Evolutionary conservation across 2,113 vertebrate genomes (phyloP).

Genomic region (Malurus cyaneus): DNA sequence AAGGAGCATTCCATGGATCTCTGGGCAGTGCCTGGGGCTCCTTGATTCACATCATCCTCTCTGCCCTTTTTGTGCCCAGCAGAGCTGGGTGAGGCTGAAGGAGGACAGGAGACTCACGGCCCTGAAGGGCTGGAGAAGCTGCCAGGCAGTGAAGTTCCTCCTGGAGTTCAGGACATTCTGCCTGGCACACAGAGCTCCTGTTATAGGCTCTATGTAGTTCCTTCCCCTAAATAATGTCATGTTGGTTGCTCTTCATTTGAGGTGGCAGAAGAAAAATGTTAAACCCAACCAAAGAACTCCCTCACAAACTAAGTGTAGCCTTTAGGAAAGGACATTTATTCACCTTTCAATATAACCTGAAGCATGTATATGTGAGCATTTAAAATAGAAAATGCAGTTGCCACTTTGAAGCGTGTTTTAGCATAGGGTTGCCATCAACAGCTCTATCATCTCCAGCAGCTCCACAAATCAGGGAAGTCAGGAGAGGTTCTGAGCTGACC

Average conservation of each 20-base stretch:
- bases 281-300: neutral
- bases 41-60: neutral
- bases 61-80: neutral
- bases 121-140: neutral
- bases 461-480: rapidly evolving
- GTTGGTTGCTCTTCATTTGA: neutral
- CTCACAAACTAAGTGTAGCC: neutral
- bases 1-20: neutral
- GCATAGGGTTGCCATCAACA: neutral
- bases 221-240: neutral
- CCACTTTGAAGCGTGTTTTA: neutral
- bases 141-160: neutral
- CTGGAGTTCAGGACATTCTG: neutral
- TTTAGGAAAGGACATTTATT: neutral
- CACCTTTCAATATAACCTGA: neutral
- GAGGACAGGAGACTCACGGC: neutral
- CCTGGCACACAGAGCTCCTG: neutral
- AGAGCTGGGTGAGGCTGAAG: neutral
- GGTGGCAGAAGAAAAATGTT: neutral
- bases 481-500: neutral
- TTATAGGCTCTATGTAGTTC: neutral
- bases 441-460: neutral
- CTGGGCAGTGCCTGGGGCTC: neutral
- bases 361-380: neutral
- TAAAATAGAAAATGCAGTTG: neutral